Evolutionary conservation across 2,113 vertebrate species (phyloP), one percentile per base, ranked within the genome.

Genomic region (Aspidoscelis tigris): DNA sequence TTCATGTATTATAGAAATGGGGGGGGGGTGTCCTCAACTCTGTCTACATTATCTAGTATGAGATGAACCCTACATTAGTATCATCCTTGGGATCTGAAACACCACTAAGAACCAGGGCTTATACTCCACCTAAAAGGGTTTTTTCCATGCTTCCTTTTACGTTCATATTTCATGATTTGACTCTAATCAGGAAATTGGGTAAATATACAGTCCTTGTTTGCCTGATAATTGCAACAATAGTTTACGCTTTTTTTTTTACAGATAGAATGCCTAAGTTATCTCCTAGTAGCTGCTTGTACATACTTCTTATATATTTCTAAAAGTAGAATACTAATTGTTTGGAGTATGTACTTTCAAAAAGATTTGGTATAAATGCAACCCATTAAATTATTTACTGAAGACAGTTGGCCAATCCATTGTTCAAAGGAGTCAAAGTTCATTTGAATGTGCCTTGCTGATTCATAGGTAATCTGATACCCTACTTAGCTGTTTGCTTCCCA

Each of bases 361-460:
- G 90, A 76, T 91, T 93, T 86, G 79, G 55, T 90, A 94, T 88
- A 88, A 94, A 89, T 79, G 82, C 83, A 65, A 55, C 65, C 88
- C 93, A 88, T 95, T 97, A 92, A 97, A 97, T 98, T 96, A 97
- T 98, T 97, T 95, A 97, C 90, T 74, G 87, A 90, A 89, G 88
- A 93, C 94, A 95, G 96, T 94, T 95, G 94, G 93, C 86, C 88
- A 89, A 85, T 82, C 90, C 81, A 86, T 93, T 92, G 88, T 90
- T 91, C 86, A 73, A 33, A 81, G 81, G 83, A 93, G 92, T 93
- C 92, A 92, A 96, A 96, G 93, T 95, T 97, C 92, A 87, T 88
- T 81, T 81, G 86, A 89, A 91, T 91, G 86, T 89, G 87, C 86
- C 86, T 84, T 86, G 83, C 88, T 93, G 94, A 93, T 93, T 94